A percentile compares a stretch with the other conserved stretches of the same genome.
Conservation (phyloP, 2,113 vertebrate genomes). For the Monarcha castaneiventris region DNA sequence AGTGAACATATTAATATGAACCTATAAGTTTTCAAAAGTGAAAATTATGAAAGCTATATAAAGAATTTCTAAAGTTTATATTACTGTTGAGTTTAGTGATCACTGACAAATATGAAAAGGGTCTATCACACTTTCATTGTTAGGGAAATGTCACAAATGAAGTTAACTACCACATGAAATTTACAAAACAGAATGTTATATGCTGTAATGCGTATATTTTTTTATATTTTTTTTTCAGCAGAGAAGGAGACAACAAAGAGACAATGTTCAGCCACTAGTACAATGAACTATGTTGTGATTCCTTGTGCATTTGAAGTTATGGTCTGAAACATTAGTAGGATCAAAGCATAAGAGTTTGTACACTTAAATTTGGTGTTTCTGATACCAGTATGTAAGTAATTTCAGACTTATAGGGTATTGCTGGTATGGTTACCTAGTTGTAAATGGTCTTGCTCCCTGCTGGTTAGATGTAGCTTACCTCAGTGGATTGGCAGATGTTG, state of each 20-base stretch:
- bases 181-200: not conserved
- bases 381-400: not conserved
- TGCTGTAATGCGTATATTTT: not conserved
- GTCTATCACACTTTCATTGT: not conserved
- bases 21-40: not conserved
- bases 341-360: not conserved
- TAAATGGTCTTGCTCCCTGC: not conserved
- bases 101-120: not conserved
- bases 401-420: not conserved
- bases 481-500: not conserved
- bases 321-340: not conserved
- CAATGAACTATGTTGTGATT: not conserved
- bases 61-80: not conserved
- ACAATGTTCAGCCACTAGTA: not conserved
- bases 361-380: not conserved
- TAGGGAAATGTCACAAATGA: not conserved
- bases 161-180: not conserved
- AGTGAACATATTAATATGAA: not conserved
- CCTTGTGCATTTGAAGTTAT: not conserved
- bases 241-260: not conserved
- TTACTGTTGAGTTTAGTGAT: not conserved
- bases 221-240: not conserved
- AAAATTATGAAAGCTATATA: not conserved
- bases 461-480: not conserved
- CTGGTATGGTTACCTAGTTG: not conserved